These are phyloP conservation scores for Conomelus anceps DNA, from an alignment of 2,888 invertebrate species.

Conservation along the genomic window DNA sequence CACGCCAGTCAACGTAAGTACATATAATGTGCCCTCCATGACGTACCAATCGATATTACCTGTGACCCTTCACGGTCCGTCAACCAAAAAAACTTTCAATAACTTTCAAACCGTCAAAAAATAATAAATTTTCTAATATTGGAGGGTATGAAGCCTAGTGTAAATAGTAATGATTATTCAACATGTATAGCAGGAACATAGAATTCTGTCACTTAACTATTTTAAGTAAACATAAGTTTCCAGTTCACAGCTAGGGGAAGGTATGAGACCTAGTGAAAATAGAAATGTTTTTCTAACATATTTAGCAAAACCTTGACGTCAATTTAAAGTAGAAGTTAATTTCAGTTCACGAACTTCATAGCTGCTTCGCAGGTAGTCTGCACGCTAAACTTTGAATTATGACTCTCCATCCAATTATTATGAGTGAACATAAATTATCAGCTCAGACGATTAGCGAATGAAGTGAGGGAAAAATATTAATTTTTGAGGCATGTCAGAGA, in stretches of 20 bases:
- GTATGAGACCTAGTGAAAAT: too few relatives aligned
- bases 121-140: too few relatives aligned
- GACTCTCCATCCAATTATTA: not conserved
- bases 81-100: not conserved
- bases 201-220: too few relatives aligned
- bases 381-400: not conserved
- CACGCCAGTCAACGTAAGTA: not conserved
- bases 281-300: too few relatives aligned
- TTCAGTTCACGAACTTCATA: not conserved
- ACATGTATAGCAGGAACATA: too few relatives aligned
- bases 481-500: too few relatives aligned
- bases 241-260: too few relatives aligned
- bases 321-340: too few relatives aligned
- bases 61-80: not conserved
- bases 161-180: too few relatives aligned
- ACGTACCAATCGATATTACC: not conserved
- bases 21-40: not conserved
- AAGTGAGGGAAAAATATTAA: not conserved
- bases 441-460: not conserved
- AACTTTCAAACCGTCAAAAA: too few relatives aligned
- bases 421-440: not conserved
- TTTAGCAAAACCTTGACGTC: too few relatives aligned
- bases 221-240: not conserved
- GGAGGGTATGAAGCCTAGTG: too few relatives aligned
- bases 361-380: not conserved